Evolutionary conservation across 2,113 vertebrate genomes (phyloP).

Genomic region (Rhodinocichla rosea): DNA sequence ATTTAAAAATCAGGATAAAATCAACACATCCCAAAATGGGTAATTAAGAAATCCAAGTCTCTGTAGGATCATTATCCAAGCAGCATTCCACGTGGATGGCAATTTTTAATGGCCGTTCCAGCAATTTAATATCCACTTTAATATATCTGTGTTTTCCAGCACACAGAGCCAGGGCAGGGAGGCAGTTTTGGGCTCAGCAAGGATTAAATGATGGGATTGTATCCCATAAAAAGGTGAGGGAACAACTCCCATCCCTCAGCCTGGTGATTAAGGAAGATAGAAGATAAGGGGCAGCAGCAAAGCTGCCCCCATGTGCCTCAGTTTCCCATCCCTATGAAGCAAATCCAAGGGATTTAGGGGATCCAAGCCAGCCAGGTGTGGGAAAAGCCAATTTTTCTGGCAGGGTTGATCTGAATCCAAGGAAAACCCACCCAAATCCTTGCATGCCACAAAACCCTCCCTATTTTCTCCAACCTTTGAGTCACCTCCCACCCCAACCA

Average conservation of each 20-base stretch:
- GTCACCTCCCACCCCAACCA: neutral
- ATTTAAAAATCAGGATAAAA: neutral
- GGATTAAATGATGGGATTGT: constrained; percentile 32
- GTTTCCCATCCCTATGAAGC: neutral
- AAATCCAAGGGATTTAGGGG: neutral
- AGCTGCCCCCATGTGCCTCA: neutral
- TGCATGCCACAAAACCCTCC: neutral
- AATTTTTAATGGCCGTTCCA: neutral
- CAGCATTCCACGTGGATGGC: neutral
- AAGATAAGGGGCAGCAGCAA: neutral
- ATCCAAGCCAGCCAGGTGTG: fast-evolving
- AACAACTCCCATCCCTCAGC: neutral
- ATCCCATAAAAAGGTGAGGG: neutral
- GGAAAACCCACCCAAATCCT: fast-evolving
- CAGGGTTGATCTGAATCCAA: neutral
- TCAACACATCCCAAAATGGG: neutral
- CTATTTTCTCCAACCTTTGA: neutral
- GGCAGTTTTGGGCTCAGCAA: constrained; percentile 16
- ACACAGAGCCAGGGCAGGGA: neutral
- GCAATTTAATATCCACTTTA: constrained; percentile 14
- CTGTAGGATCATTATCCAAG: neutral
- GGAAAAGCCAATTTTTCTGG: neutral
- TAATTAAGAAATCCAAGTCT: neutral
- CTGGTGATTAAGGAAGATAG: neutral
- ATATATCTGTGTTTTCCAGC: neutral